Evolutionary conservation across 2,797 vertebrate species (phyloP).

Genomic region (Anguilla marmorata): DNA sequence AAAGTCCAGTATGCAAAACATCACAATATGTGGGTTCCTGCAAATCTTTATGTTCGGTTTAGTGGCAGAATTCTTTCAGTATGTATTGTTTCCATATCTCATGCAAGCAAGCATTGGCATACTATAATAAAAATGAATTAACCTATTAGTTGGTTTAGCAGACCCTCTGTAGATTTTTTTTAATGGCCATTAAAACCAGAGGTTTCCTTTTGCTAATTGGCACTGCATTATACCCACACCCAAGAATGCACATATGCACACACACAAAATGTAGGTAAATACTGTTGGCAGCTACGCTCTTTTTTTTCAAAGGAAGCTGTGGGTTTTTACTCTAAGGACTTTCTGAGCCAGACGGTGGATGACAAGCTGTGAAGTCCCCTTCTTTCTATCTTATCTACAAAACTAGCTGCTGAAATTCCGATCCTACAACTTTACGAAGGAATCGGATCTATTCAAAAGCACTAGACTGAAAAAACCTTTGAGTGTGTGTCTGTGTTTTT

Average conservation of each 20-base stretch:
- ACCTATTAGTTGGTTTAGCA: not conserved
- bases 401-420: not conserved
- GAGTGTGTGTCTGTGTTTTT: conserved; percentile 20
- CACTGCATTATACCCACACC: conserved; percentile 27
- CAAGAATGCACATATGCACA: conserved; percentile 36
- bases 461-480: conserved; percentile 61
- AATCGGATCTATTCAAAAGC: conserved; percentile 61
- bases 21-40: not conserved
- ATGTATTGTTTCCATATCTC: conserved; percentile 12
- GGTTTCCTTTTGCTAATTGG: not conserved
- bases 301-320: conserved; percentile 60
- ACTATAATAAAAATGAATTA: not conserved
- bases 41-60: not conserved
- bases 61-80: not conserved
- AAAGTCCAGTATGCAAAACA: not conserved
- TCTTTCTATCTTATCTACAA: conserved; percentile 48
- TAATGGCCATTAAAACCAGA: not conserved
- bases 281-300: conserved; percentile 58
- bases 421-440: conserved; percentile 59
- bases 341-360: conserved; percentile 60
- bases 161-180: not conserved
- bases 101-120: not conserved
- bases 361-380: conserved; percentile 50
- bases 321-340: conserved; percentile 53
- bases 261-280: conserved; percentile 49